These are phyloP conservation scores for Hydraecia micacea DNA, from an alignment of 2,888 invertebrate species.

Conservation along the genomic window DNA sequence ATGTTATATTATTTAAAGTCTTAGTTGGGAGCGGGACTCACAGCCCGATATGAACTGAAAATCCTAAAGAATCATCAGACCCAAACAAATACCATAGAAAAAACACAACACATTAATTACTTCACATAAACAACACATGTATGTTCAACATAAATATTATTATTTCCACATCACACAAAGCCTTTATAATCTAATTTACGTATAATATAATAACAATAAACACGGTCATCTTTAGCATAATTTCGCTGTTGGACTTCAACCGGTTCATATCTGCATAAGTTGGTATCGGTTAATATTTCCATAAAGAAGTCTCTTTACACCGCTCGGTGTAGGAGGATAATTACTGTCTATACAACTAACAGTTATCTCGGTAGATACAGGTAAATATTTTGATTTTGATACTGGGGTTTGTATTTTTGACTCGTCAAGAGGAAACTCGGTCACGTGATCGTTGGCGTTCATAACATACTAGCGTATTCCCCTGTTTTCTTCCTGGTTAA, in stretches of 20 bases:
- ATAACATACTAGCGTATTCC: neutral
- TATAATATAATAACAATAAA: constrained; percentile 43
- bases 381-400: constrained; percentile 15
- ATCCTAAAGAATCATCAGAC: neutral
- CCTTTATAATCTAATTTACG: constrained; percentile 17
- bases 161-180: constrained; percentile 31
- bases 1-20: too few species aligned
- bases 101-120: neutral
- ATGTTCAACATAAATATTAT: neutral
- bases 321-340: too few species aligned
- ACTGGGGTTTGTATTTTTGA: neutral
- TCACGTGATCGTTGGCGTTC: neutral
- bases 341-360: neutral
- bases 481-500: neutral
- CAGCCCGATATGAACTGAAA: neutral
- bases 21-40: too few species aligned
- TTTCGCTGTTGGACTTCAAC: neutral
- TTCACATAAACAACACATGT: constrained; percentile 10
- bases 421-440: neutral
- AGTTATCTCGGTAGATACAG: constrained; percentile 13
- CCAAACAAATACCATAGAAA: neutral
- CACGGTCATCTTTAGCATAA: constrained; percentile 30
- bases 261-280: constrained; percentile 23
- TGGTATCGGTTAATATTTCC: constrained; percentile 1
- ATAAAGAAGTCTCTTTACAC: too few species aligned